phyloP scores from a whole-genome alignment of 1,140 invertebrate species.

The Rhagoletis pomonella region DNA sequence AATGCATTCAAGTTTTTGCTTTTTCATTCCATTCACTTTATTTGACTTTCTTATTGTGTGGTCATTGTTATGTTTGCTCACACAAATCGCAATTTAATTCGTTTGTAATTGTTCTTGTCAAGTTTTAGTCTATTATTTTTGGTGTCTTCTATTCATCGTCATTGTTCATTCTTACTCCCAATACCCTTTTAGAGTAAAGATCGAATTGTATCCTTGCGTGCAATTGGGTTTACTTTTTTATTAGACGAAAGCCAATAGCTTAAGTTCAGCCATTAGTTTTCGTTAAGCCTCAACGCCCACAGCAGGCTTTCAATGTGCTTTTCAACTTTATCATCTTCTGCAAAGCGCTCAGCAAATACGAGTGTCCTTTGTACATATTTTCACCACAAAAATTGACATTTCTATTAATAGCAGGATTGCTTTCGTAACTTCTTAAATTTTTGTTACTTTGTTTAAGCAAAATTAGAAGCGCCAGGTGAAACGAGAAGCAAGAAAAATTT shows the following conservation, averaged over 20 bases:
- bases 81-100: slow-evolving; percentile 42
- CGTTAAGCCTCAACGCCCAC: neutral
- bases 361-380: too few species aligned
- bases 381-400: slow-evolving; percentile 21
- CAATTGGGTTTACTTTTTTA: neutral
- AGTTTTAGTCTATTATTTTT: neutral
- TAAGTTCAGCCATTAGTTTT: slow-evolving; percentile 37
- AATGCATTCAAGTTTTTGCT: neutral
- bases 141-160: neutral
- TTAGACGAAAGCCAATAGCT: slow-evolving; percentile 23
- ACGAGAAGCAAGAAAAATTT: neutral
- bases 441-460: neutral
- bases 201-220: neutral
- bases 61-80: slow-evolving; percentile 31
- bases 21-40: neutral
- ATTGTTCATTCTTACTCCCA: neutral
- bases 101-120: slow-evolving; percentile 33
- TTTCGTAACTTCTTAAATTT: neutral
- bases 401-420: slow-evolving; percentile 3
- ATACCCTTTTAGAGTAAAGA: neutral
- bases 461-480: neutral
- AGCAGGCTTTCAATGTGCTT: neutral
- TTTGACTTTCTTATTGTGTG: neutral
- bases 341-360: neutral
- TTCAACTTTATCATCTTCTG: neutral